Base-by-base conservation (phyloP, 1,140 invertebrate genomes). In the Notospermus geniculatus region DNA sequence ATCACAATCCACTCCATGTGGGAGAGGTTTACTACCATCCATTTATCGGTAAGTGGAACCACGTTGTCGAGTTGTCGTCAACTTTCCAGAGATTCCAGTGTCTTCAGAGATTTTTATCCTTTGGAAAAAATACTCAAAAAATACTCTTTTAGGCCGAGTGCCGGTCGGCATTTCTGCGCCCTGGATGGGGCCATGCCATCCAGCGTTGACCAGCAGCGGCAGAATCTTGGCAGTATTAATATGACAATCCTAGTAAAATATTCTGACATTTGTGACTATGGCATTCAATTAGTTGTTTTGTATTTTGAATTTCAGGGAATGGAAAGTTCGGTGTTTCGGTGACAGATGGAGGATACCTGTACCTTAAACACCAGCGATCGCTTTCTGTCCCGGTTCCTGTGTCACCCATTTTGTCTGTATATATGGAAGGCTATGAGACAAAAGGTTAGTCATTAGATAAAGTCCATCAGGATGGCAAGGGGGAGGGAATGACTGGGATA, bases 331-430 rank as follows among this genome's bases (percentile, higher is more conserved):
- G 88, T 0, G 68, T 89, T 25, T 81, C 86, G 32, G 75, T 91
- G 23, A 80, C 86, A 59, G 82, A 86, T 28, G 85, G 89, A 62
- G 84, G 87, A 39, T 83, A 85, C 59, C 68, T 93, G 25, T 81
- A 75, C 66, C 70, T 83, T n/a, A 69, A 74, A 28, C 65, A 78
- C 64, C 87, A 88, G 2, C 82, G 90, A 68, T 87, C 88, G 0
- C 81, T 93, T 64, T 88, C 88, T 28, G 72, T 90, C 41, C 84
- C 87, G 13, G 80, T 92, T 5, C 84, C 85, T 25, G 93, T 88
- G 75, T 86, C 89, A 68, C 91, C 92, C 0, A 70, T 92, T 7
- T 84, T 92, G 11, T 82, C 84, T 2, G 79, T 89, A 52, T 74
- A 71, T 29, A 80, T 71, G 72, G 85, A 75, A 77, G 83, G 63